These are phyloP conservation scores for Suillia variegata DNA, from an alignment of 2,888 invertebrate species.

Conservation along the genomic window DNA sequence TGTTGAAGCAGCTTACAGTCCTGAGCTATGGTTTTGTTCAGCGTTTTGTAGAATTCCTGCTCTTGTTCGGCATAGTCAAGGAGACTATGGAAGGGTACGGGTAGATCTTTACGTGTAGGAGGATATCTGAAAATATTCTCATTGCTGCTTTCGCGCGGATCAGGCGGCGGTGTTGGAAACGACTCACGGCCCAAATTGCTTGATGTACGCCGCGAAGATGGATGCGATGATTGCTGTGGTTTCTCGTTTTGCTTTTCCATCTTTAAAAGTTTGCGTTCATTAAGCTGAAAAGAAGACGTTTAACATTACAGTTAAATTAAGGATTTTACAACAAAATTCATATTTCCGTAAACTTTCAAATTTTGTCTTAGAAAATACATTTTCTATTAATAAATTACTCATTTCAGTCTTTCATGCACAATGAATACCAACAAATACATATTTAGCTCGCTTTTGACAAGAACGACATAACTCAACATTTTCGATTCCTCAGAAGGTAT, in stretches of 20 bases:
- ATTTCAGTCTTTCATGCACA: too few species aligned
- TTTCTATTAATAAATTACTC: too few species aligned
- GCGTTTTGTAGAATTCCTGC: constrained; percentile 41
- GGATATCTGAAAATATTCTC: constrained; percentile 52
- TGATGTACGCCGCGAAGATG: constrained; percentile 32
- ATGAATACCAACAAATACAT: too few species aligned
- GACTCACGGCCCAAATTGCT: constrained; percentile 34
- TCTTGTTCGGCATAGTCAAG: constrained; percentile 44
- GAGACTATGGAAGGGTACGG: constrained; percentile 43
- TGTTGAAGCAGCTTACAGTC: constrained; percentile 36
- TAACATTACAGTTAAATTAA: too few species aligned
- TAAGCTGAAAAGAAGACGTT: too few species aligned
- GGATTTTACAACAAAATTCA: too few species aligned
- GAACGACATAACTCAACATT: too few species aligned
- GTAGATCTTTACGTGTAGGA: constrained; percentile 35
- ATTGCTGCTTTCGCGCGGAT: constrained; percentile 41
- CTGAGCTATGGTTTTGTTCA: constrained; percentile 44
- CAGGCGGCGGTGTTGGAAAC: constrained; percentile 50
- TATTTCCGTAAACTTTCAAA: too few species aligned
- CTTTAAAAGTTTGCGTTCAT: neutral
- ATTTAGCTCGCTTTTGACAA: too few species aligned
- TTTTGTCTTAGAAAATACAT: too few species aligned
- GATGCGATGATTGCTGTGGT: constrained; percentile 16
- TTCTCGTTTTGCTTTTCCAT: constrained; percentile 25
- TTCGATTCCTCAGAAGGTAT: too few species aligned